Base-by-base conservation (phyloP, 2,888 invertebrate species). In the Linnaemya tessellans region DNA sequence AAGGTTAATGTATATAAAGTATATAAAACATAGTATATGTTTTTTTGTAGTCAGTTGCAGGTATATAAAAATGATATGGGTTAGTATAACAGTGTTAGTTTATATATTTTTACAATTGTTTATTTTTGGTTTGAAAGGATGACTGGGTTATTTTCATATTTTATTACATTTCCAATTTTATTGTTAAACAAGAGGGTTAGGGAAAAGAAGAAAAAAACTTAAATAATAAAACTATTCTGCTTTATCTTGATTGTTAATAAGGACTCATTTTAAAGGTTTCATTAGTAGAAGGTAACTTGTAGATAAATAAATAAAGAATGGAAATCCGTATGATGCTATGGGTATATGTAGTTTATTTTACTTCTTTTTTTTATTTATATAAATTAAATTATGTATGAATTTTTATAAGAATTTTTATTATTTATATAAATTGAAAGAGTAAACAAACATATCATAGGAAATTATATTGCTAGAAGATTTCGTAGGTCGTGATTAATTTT, bases 401-500 rank as follows among this genome's bases (percentile, higher is more conserved):
- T 30, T 30, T n/a, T n/a, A n/a, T n/a, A n/a, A n/a, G n/a, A n/a
- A n/a, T n/a, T n/a, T n/a, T n/a, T n/a, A n/a, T n/a, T n/a, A n/a
- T n/a, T 30, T 35, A 38, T 9, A 30, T 35, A 38, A 41, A 7
- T 9, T 60, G 60, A 35, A 22, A 25, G 43, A 41, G 30, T n/a
- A 43, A 13, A 43, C n/a, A 38, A 9, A 11, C 62, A 64, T 35
- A 35, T 38, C 25, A 49, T 35, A n/a, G 3, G 30, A 54, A 54
- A 54, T 25, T 51, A 54, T 22, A 18, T 54, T 54, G 20, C 11
- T 10, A 2, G 10, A 3, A 20, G 3, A 49, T 15, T 51, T 51
- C 13, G 67, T 73, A 68, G 56, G 79, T 74, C 73, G 79, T 84
- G 79, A 74, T 70, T 84, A 62, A 64, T 49, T 67, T 58, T 11